Evolutionary conservation across 64 coral and sea anemone species (phyloP).

Genomic region (Astreopora myriophthalma): DNA sequence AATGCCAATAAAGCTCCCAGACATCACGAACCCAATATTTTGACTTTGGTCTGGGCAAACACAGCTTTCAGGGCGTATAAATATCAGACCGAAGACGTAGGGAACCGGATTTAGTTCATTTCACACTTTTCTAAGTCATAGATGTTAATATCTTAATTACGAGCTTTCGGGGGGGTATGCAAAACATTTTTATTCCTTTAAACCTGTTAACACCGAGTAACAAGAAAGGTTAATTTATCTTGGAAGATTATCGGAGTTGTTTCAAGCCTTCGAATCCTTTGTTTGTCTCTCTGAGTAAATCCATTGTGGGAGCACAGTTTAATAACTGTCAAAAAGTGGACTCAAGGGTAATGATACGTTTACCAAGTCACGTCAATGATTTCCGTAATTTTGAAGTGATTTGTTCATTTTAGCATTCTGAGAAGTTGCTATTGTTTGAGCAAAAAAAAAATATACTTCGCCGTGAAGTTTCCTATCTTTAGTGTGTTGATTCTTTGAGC

Average conservation of each 20-base stretch:
- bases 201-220: constrained; percentile 4
- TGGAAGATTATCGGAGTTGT: neutral
- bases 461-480: neutral
- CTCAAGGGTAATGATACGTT: neutral
- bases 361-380: neutral
- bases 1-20: neutral
- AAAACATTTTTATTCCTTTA: constrained; percentile 27
- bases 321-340: neutral
- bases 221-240: neutral
- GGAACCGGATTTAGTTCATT: neutral
- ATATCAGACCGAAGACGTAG: neutral
- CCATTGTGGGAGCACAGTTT: neutral
- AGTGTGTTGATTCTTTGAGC: neutral
- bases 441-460: neutral
- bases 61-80: neutral
- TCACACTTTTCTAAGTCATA: neutral
- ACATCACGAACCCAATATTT: neutral
- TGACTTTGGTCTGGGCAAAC: neutral
- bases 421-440: neutral
- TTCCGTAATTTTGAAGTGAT: constrained; percentile 10
- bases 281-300: neutral
- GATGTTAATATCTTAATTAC: neutral
- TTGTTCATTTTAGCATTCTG: neutral
- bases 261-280: neutral
- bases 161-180: neutral